Base-by-base conservation (phyloP, 1,140 invertebrate species). In the Drosophila neocordata region DNA sequence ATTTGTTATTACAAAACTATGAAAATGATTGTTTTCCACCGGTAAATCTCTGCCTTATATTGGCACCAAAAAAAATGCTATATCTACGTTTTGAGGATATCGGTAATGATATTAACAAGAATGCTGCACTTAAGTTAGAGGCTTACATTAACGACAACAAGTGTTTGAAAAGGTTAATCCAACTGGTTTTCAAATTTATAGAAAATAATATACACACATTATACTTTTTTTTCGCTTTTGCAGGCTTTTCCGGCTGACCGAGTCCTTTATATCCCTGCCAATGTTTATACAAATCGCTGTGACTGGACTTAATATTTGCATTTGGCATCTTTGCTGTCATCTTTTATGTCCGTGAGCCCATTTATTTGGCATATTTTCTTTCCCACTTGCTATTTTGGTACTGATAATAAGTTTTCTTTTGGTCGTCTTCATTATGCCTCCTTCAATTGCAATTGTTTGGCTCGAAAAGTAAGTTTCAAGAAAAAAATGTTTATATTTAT, bases 221-320 rank as follows among this genome's bases (percentile, higher is more conserved):
- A 24, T 24, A 24, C 22, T 13, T 12, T 6, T 4, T 8, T 48
- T 52, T 1, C 0, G n/a, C 51, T 4, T 53, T 63, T 27, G 0
- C 61, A 90, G 89, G 13, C 72, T 89, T 0, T 89, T 87, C 11
- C 34, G 65, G 0, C 67, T 60, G 0, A 22, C 84, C 5, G 75
- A 89, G 56, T 56, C 64, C 41, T 78, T 90, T 8, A 80, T 89
- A 15, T 90, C 89, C 0, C 3, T 79, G 9, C 81, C 84, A 0
- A 87, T 90, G 85, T 71, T 91, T 0, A 77, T 91, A 0, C 89
- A 91, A 41, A 84, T 89, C 9, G 15, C 74, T 2, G 71, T 82
- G 8, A 76, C 75, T 2, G 89, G 74, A 4, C 1, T 88, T 0
- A 90, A 85, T 51, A 57, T 88, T 3, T 91, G 89, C 18, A 73